Evolutionary conservation across 2,888 invertebrate genomes (phyloP), one percentile per base, ranked within the genome.

Genomic region (Galerucella nymphaeae): DNA sequence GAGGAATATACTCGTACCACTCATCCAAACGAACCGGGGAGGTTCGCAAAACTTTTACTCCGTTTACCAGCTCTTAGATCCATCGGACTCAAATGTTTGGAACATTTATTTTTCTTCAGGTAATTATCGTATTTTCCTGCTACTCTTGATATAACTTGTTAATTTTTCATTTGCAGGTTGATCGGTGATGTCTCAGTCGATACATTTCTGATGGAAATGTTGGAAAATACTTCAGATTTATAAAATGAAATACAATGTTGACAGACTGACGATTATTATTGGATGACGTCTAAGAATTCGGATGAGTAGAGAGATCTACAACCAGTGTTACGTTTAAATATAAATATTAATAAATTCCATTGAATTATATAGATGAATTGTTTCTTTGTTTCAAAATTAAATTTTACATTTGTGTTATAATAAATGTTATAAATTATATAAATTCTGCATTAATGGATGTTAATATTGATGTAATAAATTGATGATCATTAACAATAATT

Each of bases 101-200:
- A 98, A 87, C 96, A 97, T 87, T 90, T 98, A 78, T 98, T 96
- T 90, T 96, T 95, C 90, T 96, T 95, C 89, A 94, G 95, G 84
- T 62, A 18, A 62, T 6, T 30, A 30, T 30, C 8, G 30, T 30
- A 8, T 30, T 30, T 23, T 48, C n/a, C 48, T n/a, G 48, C 2
- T 16, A 45, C 45, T 50, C 5, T 16, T 50, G 45, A 45, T 45
- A 30, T 45, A 13, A 45, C 45, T 45, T 13, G n/a, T 9, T 53
- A 10, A 10, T 90, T 98, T 78, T 97, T 96, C 89, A 96, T 95
- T 90, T 96, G 95, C 89, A 94, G 95, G 84, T 90, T 98, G 75
- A 93, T 97, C 82, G 95, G 96, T 50, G 96, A 97, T 81, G 91
- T 92, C 74, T 93, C 93, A 77, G 92, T 98, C 83, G 94, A 96